These are phyloP conservation scores for Dissostichus mawsoni DNA, from an alignment of 2,113 vertebrate genomes.

Conservation along the genomic window DNA sequence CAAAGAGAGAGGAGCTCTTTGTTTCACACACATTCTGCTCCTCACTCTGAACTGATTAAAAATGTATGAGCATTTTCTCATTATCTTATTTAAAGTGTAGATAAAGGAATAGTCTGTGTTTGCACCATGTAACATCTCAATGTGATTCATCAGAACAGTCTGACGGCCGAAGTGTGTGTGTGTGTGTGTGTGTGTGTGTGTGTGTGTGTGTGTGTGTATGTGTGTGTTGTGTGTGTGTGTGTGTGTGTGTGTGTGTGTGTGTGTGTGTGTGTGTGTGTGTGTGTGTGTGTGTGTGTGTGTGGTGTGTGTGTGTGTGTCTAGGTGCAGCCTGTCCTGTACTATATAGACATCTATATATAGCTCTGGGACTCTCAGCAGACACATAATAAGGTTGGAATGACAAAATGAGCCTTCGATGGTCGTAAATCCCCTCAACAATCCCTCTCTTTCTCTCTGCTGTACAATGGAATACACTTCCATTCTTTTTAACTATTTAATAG, in stretches of 20 bases:
- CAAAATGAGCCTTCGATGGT: slow-evolving; percentile 71
- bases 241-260: not conserved
- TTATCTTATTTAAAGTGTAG: not conserved
- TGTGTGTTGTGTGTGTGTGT: no score
- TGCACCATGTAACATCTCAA: not conserved
- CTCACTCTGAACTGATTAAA: not conserved
- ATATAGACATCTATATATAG: slow-evolving; percentile 79
- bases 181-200: not conserved
- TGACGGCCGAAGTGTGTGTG: not conserved
- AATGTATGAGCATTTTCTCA: not conserved
- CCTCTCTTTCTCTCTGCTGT: not conserved
- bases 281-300: no score
- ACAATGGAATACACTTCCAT: no score
- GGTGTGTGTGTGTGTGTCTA: slow-evolving; percentile 16
- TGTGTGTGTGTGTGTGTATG: no score
- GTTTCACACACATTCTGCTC: slow-evolving; percentile 3
- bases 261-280: no score
- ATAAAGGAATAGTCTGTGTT: not conserved
- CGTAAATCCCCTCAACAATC: slow-evolving; percentile 61
- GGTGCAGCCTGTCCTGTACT: slow-evolving; percentile 57
- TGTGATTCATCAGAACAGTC: not conserved
- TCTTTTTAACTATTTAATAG: no score
- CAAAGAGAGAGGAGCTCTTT: slow-evolving; percentile 46
- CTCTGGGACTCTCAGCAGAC: slow-evolving; percentile 64
- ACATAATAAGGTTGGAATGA: slow-evolving; percentile 80